These are phyloP conservation scores for Pandion haliaetus DNA, from an alignment of 2,113 vertebrate species.

Conservation along the genomic window DNA sequence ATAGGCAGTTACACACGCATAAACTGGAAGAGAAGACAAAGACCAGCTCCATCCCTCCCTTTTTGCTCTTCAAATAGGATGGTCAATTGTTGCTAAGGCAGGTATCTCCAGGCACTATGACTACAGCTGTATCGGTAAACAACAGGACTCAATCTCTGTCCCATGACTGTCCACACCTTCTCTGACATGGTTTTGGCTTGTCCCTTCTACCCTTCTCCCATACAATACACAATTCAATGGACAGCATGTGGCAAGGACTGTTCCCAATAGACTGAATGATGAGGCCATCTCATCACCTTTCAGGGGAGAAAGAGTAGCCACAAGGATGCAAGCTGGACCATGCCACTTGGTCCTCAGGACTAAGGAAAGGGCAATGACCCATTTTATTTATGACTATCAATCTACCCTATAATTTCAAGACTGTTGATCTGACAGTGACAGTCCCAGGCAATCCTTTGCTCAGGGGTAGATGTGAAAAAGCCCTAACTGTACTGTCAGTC, in stretches of 20 bases:
- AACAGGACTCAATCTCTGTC: neutral
- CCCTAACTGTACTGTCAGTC: neutral
- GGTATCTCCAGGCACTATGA: neutral
- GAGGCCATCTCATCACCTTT: neutral
- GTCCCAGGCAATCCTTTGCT: neutral
- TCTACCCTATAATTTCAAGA: neutral
- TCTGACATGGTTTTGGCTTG: neutral
- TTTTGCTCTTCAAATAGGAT: neutral
- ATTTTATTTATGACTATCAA: neutral
- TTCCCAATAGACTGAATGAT: neutral
- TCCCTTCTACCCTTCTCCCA: neutral
- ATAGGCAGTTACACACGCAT: neutral
- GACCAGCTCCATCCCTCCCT: neutral
- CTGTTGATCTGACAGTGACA: neutral
- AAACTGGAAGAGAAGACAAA: neutral
- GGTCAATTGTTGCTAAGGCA: neutral
- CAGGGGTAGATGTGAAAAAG: neutral
- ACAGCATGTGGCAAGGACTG: neutral
- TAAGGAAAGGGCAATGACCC: neutral
- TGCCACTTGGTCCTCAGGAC: neutral
- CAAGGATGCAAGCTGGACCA: neutral
- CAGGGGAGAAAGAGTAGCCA: neutral
- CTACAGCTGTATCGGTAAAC: neutral
- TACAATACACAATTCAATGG: neutral
- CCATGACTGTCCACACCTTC: neutral